Conservation (phyloP, 2,888 invertebrate genomes). For the Mythimna ferrago region DNA sequence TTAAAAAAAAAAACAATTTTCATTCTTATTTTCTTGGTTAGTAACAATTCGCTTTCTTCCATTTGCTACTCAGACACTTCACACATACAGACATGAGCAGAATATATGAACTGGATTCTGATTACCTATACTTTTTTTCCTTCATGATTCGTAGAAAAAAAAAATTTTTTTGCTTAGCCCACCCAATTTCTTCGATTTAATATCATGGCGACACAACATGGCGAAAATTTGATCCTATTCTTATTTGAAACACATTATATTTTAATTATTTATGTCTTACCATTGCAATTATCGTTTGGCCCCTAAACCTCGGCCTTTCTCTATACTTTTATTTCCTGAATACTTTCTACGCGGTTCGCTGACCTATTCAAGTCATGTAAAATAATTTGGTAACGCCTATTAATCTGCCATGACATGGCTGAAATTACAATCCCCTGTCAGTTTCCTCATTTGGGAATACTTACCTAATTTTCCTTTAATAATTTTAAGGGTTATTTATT, state of each 20-base stretch:
- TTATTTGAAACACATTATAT: neutral
- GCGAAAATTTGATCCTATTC: no score
- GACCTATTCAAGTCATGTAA: constrained; percentile 31
- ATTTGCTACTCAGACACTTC: no score
- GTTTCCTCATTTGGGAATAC: constrained; percentile 37
- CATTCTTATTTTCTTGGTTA: no score
- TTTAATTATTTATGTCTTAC: neutral
- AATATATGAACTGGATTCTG: no score
- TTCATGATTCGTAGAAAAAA: no score
- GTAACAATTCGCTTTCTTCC: no score
- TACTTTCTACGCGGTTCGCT: constrained; percentile 2
- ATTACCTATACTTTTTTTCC: no score
- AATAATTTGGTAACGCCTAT: constrained; percentile 46
- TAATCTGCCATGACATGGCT: constrained; percentile 53
- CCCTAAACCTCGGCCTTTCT: neutral
- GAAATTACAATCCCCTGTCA: constrained; percentile 38
- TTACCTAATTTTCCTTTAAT: constrained; percentile 24
- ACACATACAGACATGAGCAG: no score
- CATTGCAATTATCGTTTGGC: neutral
- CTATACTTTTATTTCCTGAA: neutral
- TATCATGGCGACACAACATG: no score
- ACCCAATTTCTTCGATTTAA: no score
- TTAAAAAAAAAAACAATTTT: no score
- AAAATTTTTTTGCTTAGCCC: no score
- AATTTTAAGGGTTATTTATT: constrained; percentile 16